Percentiles rank a stretch among this genome's conserved stretches.
Conservation (phyloP, 2,888 invertebrate genomes). For the Lasioglossum morio region DNA sequence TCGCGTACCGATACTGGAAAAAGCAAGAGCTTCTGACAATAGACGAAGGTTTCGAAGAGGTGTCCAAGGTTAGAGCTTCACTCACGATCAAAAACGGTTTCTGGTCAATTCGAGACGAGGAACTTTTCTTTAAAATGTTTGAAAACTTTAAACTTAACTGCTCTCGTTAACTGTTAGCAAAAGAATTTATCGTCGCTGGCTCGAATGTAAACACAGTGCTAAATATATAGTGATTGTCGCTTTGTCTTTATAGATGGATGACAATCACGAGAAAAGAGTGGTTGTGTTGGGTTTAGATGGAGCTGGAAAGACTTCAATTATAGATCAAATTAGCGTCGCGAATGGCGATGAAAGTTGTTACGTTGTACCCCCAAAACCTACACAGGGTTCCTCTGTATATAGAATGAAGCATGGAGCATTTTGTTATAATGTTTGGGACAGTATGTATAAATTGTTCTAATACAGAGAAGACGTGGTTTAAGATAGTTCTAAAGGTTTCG, state of each 20-base stretch:
- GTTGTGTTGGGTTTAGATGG: slow-evolving; percentile 82
- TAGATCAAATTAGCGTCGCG: slow-evolving; percentile 80
- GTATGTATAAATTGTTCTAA: slow-evolving; percentile 70
- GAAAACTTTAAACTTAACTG: neutral
- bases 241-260: slow-evolving; percentile 79
- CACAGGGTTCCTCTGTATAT: slow-evolving; percentile 82
- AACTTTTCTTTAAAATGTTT: neutral
- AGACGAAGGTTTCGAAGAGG: slow-evolving; percentile 84
- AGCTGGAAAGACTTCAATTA: slow-evolving; percentile 83
- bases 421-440: slow-evolving; percentile 82
- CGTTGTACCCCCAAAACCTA: slow-evolving; percentile 75
- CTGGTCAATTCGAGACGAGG: neutral
- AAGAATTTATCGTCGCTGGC: neutral
- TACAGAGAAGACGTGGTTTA: too few species aligned
- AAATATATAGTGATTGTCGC: neutral
- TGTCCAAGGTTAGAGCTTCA: slow-evolving; percentile 80
- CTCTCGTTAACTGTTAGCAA: neutral
- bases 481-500: neutral
- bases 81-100: slow-evolving; percentile 13
- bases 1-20: slow-evolving; percentile 83
- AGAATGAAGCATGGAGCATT: slow-evolving; percentile 77
- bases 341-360: slow-evolving; percentile 72
- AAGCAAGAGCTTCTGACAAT: slow-evolving; percentile 82
- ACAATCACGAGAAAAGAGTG: slow-evolving; percentile 81
- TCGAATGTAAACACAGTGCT: neutral